Evolutionary conservation across 2,888 invertebrate genomes (phyloP).

Genomic region (Epiblema foenella): DNA sequence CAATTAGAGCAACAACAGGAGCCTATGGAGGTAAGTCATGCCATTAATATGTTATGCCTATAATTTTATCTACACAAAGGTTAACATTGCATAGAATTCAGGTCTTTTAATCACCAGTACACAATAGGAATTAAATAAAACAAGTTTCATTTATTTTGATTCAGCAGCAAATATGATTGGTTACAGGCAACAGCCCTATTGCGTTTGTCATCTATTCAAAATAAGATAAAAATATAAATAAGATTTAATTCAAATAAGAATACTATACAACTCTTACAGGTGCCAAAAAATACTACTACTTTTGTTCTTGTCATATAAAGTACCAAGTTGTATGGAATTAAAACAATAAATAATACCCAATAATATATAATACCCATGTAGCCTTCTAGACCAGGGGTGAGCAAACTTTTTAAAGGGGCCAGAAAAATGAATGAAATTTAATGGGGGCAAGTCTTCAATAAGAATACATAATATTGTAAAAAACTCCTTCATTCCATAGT

Average conservation of each 20-base stretch:
- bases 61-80: not conserved
- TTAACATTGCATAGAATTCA: conserved; percentile 11
- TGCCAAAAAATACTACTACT: not conserved
- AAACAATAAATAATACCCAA: too few species aligned
- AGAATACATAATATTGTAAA: too few species aligned
- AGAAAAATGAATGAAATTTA: too few species aligned
- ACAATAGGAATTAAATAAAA: not conserved
- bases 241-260: conserved; percentile 29
- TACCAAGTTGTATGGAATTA: not conserved
- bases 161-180: conserved; percentile 16
- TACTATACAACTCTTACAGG: conserved; percentile 8
- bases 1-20: conserved; percentile 75
- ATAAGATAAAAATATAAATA: conserved; percentile 12
- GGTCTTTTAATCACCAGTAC: not conserved
- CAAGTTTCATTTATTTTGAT: conserved; percentile 26
- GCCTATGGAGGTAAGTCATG: conserved; percentile 76
- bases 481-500: too few species aligned
- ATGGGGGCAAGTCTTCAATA: too few species aligned
- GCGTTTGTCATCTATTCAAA: not conserved
- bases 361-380: too few species aligned
- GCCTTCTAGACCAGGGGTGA: too few species aligned
- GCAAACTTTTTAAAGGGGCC: not conserved
- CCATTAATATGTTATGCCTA: not conserved
- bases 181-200: not conserved
- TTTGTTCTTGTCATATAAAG: not conserved